Evolutionary conservation across 2,113 vertebrate species (phyloP).

Genomic region (Strix uralensis): DNA sequence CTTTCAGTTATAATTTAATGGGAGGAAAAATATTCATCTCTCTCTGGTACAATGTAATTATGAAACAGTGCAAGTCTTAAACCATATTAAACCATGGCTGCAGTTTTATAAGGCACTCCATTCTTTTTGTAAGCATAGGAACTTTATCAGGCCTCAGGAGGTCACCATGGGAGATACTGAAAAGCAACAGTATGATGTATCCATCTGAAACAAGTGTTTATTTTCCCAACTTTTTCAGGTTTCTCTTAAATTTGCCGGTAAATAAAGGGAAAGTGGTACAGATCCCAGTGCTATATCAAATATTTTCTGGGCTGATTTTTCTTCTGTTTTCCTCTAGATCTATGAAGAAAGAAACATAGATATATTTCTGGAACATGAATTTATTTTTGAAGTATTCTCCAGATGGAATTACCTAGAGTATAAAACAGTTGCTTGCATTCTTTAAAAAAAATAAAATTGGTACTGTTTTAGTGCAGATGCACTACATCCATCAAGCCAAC

Average conservation of each 20-base stretch:
- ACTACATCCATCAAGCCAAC: not conserved
- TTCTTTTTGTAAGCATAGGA: not conserved
- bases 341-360: not conserved
- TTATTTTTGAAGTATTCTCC: not conserved
- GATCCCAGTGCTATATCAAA: not conserved
- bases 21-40: not conserved
- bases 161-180: not conserved
- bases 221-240: not conserved
- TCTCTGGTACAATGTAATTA: not conserved
- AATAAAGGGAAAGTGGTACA: not conserved
- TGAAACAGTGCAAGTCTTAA: not conserved
- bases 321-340: not conserved
- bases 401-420: not conserved
- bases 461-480: not conserved
- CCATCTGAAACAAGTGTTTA: not conserved
- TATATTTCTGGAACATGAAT: not conserved
- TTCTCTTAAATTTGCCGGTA: not conserved
- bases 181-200: not conserved
- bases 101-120: not conserved
- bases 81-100: not conserved
- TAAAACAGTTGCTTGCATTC: not conserved
- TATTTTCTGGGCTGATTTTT: not conserved
- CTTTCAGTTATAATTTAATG: not conserved
- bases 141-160: not conserved
- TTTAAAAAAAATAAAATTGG: not conserved